Base-by-base conservation (phyloP, 2,113 vertebrate genomes). In the Pangasianodon gigas region DNA sequence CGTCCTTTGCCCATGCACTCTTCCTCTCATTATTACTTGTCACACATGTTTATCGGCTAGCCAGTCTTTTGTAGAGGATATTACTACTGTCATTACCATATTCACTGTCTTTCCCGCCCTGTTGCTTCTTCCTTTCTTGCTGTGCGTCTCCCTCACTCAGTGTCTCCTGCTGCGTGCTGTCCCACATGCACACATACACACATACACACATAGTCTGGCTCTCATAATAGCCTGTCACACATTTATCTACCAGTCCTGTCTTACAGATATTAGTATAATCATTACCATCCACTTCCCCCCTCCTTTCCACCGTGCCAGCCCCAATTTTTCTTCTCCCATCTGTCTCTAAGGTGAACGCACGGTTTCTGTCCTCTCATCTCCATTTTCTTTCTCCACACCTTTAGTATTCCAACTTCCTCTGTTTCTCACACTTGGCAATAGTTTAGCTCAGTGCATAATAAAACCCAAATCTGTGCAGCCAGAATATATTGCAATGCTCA, bases 401-500 rank as follows among this genome's bases (percentile, higher is more conserved):
- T 51, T 65, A 62, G 44, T 51, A 65, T 88, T 51, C 46, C 29
- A 52, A 65, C 44, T 81, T n/a, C 46, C 62, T 41, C 46, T 67
- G 41, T 54, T 65, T 82, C 37, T 71, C 19, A 56, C 24, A 29
- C n/a, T 69, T 69, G 14, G 60, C 21, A 65, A 88, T 41, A 88
- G 77, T 88, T 81, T 82, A 54, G 16, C 26, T 79, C 54, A 48
- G 71, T 75, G 58, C 37, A 79, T 87, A 56, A 79, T 79, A 51
- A 52, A 18, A 18, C 48, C 48, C 79, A 29, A 88, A 52, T 54
- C 85, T 89, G 87, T 93, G 69, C 89, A 91, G 93, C 92, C 91
- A 93, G 87, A 18, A 58, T 7, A 26, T 26, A 62, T 46, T 29
- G 37, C 56, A 62, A 29, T 26, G 24, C 11, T 84, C 51, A 75